Evolutionary conservation across 2,888 invertebrate genomes (phyloP), one percentile per base, ranked within the genome.

Genomic region (Mystacides longicornis): DNA sequence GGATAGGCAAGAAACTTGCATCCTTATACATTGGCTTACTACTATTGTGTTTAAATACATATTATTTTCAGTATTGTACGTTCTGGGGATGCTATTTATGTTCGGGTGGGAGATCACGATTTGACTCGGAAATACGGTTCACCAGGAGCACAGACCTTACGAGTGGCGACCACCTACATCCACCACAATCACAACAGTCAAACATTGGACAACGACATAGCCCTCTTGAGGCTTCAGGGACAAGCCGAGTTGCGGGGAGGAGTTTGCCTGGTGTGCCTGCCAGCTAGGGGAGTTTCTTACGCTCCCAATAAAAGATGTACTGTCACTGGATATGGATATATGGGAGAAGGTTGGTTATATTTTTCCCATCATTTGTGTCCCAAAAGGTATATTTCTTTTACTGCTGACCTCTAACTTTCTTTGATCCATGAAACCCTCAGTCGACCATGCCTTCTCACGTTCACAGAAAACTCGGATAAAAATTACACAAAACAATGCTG

Each of bases 131-230:
- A 93, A 70, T 91, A 90, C 68, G 93, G 93, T 23, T 93, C 91
- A 63, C 91, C 92, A 0, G 93, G 92, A 9, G 93, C 93, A 0
- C 93, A 93, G 73, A 93, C 93, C 0, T 74, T 93, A 19, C 79
- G 92, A 16, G 93, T 94, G 1, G 91, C 92, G 52, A 94, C 94
- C 52, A 93, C 93, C 0, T 94, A 94, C 70, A 94, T 94, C 59
- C 94, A 94, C 67, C 94, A 94, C 71, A 94, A 94, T 74, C 94
- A 94, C 76, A 94, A 94, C 72, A 91, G 92, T 64, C 93, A 93
- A 71, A 94, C 94, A 1, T 73, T 94, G 62, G 94, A 93, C 69
- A 94, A 96, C 65, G 95, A 96, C 66, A 93, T 96, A 60, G 96
- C 96, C 1, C 70, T 96, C 58, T 77, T 96, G 11, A 93, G 93